Evolutionary conservation across 2,888 invertebrate genomes (phyloP).

Genomic region (Himalopsyche tibetana): DNA sequence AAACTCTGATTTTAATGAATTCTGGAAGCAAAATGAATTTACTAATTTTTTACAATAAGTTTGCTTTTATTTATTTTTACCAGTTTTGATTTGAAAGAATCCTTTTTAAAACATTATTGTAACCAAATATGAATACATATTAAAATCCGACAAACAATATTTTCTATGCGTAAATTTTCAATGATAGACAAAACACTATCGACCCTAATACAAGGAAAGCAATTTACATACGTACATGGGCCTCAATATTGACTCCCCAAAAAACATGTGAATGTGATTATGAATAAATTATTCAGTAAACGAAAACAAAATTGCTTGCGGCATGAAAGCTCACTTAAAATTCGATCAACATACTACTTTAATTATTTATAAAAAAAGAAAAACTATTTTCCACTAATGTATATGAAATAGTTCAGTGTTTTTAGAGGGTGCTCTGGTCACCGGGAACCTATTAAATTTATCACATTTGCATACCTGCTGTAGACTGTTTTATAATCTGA

Average conservation of each 20-base stretch:
- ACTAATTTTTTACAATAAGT: no score
- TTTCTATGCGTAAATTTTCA: neutral
- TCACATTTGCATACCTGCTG: no score
- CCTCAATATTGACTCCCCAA: neutral
- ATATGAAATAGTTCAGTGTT: neutral
- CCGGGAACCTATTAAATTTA: neutral
- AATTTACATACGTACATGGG: neutral
- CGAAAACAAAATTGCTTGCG: constrained; percentile 11
- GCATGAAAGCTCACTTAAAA: constrained; percentile 42
- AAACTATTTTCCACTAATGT: constrained; percentile 2
- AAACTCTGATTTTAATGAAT: no score
- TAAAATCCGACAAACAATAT: neutral
- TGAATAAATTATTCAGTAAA: constrained; percentile 29
- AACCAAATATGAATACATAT: no score
- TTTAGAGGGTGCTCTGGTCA: neutral
- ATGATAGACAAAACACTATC: neutral
- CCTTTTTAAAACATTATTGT: no score
- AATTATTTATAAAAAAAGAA: constrained; percentile 29
- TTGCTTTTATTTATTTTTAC: no score
- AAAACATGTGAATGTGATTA: constrained; percentile 8
- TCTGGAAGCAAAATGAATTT: no score
- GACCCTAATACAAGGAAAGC: neutral
- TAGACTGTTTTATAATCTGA: no score
- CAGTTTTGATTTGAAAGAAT: no score
- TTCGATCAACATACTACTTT: constrained; percentile 34